Percentiles rank a stretch among this genome's conserved stretches.
Conservation (phyloP, 2,888 invertebrate genomes). For the Nowickia ferox region DNA sequence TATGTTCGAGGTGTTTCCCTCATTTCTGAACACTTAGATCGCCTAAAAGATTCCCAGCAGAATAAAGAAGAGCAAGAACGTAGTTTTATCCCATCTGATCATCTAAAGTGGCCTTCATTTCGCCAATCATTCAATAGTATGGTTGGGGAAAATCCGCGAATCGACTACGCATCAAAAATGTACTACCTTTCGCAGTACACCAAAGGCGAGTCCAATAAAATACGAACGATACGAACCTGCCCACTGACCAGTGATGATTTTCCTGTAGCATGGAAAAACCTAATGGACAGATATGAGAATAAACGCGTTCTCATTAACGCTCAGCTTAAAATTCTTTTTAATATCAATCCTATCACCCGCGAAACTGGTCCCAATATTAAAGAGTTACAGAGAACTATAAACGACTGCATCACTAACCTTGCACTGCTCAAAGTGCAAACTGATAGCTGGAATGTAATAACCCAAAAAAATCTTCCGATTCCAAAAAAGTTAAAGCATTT, state of each 20-base stretch:
- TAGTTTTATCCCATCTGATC: not conserved
- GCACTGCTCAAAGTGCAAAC: not conserved
- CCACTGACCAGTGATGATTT: too few relatives aligned
- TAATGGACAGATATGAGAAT: too few relatives aligned
- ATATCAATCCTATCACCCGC: too few relatives aligned
- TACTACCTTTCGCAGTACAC: not conserved
- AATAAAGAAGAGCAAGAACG: not conserved
- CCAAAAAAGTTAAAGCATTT: too few relatives aligned
- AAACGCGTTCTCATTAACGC: conserved; percentile 23
- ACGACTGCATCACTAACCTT: too few relatives aligned
- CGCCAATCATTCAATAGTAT: too few relatives aligned
- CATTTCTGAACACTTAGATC: too few relatives aligned
- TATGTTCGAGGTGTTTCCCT: too few relatives aligned
- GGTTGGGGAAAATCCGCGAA: not conserved
- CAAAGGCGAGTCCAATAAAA: conserved; percentile 12
- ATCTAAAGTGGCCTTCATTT: conserved; percentile 2
- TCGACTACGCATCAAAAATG: too few relatives aligned
- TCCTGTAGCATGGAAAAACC: too few relatives aligned
- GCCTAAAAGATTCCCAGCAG: not conserved
- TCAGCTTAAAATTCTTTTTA: not conserved
- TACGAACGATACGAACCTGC: conserved; percentile 1
- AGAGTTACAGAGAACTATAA: not conserved
- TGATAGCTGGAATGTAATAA: not conserved
- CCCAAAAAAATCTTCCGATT: too few relatives aligned
- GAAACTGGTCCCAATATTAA: not conserved